Evolutionary conservation across 1,140 invertebrate genomes (phyloP).

Genomic region (Geopemphigus sp.): DNA sequence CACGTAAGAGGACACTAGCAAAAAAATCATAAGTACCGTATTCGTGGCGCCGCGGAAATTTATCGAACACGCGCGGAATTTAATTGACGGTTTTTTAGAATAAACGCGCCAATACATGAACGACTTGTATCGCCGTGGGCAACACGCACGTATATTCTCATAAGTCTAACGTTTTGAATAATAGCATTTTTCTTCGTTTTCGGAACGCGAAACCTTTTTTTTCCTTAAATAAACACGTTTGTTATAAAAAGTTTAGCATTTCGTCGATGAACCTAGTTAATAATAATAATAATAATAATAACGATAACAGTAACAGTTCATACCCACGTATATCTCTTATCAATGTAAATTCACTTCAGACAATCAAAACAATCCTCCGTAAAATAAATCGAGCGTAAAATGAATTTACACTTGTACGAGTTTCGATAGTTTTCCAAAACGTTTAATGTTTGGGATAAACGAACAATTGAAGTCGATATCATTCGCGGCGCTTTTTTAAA

Average conservation of each 20-base stretch:
- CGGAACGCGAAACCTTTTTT: background rate
- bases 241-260: background rate
- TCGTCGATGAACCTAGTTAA: background rate
- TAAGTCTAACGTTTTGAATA: slow-evolving; percentile 36
- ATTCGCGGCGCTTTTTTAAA: too few relatives aligned
- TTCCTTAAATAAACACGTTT: slow-evolving; percentile 17
- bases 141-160: background rate
- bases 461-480: too few relatives aligned
- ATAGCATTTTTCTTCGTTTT: background rate
- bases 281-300: too few relatives aligned
- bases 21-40: too few relatives aligned
- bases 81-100: slow-evolving; percentile 10
- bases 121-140: background rate
- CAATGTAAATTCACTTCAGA: background rate
- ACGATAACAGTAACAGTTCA: background rate
- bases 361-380: background rate
- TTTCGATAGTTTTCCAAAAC: too few relatives aligned
- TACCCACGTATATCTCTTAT: background rate
- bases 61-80: slow-evolving; percentile 1
- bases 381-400: too few relatives aligned
- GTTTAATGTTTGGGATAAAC: too few relatives aligned
- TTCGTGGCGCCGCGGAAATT: background rate
- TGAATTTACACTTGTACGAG: too few relatives aligned
- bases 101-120: slow-evolving; percentile 1
- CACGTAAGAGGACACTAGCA: too few relatives aligned